These are phyloP conservation scores for Helicoverpa assulta DNA, from an alignment of 2,888 invertebrate genomes.

Conservation along the genomic window DNA sequence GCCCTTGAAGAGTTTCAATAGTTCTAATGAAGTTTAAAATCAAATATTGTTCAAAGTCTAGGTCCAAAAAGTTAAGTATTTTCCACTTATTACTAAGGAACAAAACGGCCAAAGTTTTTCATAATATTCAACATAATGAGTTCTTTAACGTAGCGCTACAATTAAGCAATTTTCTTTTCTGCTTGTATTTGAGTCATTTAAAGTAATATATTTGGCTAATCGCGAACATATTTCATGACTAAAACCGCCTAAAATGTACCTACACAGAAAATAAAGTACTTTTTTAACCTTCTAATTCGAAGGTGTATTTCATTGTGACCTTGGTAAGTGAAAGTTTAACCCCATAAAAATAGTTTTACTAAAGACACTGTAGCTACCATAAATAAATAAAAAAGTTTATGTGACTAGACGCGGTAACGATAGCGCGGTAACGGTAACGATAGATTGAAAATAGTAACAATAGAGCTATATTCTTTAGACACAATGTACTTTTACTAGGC, in stretches of 20 bases:
- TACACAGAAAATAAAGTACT: constrained; percentile 35
- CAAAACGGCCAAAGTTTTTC: neutral
- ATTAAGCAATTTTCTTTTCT: constrained; percentile 9
- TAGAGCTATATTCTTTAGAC: too few relatives aligned
- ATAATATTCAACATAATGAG: neutral
- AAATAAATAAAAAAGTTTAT: constrained; percentile 19
- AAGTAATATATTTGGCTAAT: constrained; percentile 32
- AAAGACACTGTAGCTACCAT: constrained; percentile 19
- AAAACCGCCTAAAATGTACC: constrained; percentile 28
- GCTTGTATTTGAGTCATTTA: neutral
- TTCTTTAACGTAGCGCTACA: constrained; percentile 2
- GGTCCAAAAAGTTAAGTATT: too few relatives aligned
- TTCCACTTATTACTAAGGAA: neutral
- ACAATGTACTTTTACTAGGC: too few relatives aligned
- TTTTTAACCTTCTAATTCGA: constrained; percentile 41
- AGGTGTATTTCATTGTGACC: constrained; percentile 7
- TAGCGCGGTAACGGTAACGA: too few relatives aligned
- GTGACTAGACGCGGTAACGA: neutral
- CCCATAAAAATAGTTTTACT: constrained; percentile 33
- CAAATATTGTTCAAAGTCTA: neutral
- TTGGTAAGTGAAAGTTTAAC: constrained; percentile 19
- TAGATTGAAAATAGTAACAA: too few relatives aligned
- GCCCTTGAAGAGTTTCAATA: too few relatives aligned
- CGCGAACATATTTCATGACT: constrained; percentile 34
- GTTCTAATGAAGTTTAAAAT: too few relatives aligned